Evolutionary conservation across 2,888 invertebrate genomes (phyloP).

Genomic region (Melinaea marsaeus): DNA sequence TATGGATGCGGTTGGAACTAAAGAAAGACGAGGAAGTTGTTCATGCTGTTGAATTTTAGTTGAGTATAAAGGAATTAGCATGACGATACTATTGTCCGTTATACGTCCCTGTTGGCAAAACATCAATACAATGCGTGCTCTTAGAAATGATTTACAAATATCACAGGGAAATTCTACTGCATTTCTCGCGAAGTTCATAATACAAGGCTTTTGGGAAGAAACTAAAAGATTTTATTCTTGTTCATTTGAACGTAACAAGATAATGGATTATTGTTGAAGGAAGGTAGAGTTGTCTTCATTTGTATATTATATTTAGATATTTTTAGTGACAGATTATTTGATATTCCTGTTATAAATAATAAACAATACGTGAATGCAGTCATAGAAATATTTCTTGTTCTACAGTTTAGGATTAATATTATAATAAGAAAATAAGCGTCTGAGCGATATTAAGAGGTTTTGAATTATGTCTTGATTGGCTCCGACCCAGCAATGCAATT

Average conservation of each 20-base stretch:
- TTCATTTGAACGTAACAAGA: neutral
- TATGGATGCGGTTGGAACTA: slow-evolving; percentile 49
- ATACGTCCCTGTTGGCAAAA: slow-evolving; percentile 53
- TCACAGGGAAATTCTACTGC: slow-evolving; percentile 22
- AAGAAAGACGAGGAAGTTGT: slow-evolving; percentile 71
- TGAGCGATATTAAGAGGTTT: slow-evolving; percentile 6
- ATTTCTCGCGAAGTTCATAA: slow-evolving; percentile 17
- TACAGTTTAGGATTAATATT: too few species aligned
- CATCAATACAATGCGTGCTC: slow-evolving; percentile 36
- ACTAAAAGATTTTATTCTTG: neutral
- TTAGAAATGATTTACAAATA: slow-evolving; percentile 31
- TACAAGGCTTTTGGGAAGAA: neutral
- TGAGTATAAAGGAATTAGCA: slow-evolving; percentile 59
- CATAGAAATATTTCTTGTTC: too few species aligned
- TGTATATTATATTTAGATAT: too few species aligned
- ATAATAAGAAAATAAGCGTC: too few species aligned
- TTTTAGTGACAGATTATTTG: too few species aligned
- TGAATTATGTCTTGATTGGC: slow-evolving; percentile 24
- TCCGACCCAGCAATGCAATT: slow-evolving; percentile 20
- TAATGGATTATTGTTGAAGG: neutral
- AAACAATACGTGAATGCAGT: too few species aligned
- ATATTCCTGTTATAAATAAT: too few species aligned
- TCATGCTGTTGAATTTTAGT: slow-evolving; percentile 50
- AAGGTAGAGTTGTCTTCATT: too few species aligned
- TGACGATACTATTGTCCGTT: slow-evolving; percentile 38